Conservation (phyloP, 2,888 invertebrate species). For the Allophyes oxyacanthae region DNA sequence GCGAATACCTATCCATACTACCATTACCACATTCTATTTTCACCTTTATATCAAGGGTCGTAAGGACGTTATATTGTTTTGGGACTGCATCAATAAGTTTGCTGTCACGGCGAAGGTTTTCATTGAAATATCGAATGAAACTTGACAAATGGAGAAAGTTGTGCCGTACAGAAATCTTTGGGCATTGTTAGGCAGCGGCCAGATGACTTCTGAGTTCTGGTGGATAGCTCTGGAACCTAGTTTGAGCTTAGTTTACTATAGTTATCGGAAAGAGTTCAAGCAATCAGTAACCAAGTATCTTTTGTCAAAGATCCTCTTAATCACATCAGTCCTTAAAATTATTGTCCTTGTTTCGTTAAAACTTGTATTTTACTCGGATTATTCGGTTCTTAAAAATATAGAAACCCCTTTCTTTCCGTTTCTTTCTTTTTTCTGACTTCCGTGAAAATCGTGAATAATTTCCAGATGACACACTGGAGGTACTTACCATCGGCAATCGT, state of each 20-base stretch:
- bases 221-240: slow-evolving; percentile 31
- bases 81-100: slow-evolving; percentile 12
- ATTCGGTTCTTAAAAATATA: too few relatives aligned
- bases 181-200: slow-evolving; percentile 26
- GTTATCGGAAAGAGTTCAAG: background rate
- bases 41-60: background rate
- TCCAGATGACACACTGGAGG: too few relatives aligned
- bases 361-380: too few relatives aligned
- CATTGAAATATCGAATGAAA: slow-evolving; percentile 55
- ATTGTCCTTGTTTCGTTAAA: too few relatives aligned
- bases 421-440: too few relatives aligned
- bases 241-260: slow-evolving; percentile 15
- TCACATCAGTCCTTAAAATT: too few relatives aligned
- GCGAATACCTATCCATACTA: slow-evolving; percentile 12
- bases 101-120: slow-evolving; percentile 30
- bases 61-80: slow-evolving; percentile 12
- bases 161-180: slow-evolving; percentile 39
- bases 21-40: background rate
- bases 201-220: slow-evolving; percentile 12
- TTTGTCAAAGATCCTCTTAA: too few relatives aligned
- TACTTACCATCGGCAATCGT: too few relatives aligned
- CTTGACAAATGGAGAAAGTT: slow-evolving; percentile 59
- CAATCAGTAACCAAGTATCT: too few relatives aligned
- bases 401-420: too few relatives aligned
- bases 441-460: too few relatives aligned